Evolutionary conservation across 2,113 vertebrate species (phyloP).

Genomic region (Brevimyrus niger): DNA sequence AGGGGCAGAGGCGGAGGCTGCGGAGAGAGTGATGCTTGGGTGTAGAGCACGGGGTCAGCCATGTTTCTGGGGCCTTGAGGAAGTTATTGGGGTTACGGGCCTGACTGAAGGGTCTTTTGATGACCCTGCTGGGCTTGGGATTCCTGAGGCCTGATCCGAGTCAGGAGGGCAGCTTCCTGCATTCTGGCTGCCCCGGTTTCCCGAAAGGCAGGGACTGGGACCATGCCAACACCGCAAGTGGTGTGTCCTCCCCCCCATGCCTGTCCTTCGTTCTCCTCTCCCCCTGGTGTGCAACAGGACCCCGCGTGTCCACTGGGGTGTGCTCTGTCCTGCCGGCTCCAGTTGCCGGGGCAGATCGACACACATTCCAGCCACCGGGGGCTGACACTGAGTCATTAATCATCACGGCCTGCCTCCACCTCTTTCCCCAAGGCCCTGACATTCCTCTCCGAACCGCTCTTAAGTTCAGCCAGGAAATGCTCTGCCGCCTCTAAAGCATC

Average conservation of each 20-base stretch:
- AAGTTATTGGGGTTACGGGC: not conserved
- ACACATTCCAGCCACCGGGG: not conserved
- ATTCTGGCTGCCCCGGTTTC: not conserved
- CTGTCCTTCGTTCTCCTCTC: not conserved
- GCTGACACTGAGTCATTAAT: slow-evolving; percentile 5
- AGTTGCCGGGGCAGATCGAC: not conserved
- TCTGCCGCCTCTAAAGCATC: not conserved
- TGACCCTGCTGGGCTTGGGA: not conserved
- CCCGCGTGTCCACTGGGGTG: not conserved
- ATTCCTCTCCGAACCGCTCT: not conserved
- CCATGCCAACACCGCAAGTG: not conserved
- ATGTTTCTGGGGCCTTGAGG: not conserved
- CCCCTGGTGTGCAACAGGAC: not conserved
- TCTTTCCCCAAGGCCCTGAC: not conserved
- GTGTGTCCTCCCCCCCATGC: not conserved
- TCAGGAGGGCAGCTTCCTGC: not conserved
- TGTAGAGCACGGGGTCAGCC: not conserved
- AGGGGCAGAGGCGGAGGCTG: not conserved
- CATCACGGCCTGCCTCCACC: not conserved
- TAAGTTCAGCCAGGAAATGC: not conserved
- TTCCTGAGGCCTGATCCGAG: not conserved
- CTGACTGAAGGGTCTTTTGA: not conserved
- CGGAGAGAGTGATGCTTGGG: not conserved
- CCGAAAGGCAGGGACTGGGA: not conserved
- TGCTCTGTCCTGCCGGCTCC: not conserved